phyloP scores from a whole-genome alignment of 2,797 vertebrate species.

The Eptatretus atami region DNA sequence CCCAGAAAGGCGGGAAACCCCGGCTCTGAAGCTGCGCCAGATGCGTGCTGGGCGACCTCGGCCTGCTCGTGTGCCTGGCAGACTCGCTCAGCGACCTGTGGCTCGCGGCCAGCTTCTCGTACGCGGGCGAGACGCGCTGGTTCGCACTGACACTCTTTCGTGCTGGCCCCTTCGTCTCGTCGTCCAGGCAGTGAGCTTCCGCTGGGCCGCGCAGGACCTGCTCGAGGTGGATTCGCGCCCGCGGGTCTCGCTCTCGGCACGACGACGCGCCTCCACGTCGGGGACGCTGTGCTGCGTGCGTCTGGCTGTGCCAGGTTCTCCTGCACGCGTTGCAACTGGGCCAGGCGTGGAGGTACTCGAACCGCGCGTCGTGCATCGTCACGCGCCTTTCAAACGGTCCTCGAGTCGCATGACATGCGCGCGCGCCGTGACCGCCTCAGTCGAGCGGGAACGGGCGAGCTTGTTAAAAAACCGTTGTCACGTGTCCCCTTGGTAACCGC shows the following conservation, averaged over 20 bases:
- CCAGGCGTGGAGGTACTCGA: conserved; percentile 62
- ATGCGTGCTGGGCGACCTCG: conserved; percentile 72
- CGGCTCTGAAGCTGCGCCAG: conserved; percentile 30
- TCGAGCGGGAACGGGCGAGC: too few species aligned
- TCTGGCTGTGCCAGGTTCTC: conserved; percentile 54
- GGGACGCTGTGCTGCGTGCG: conserved; percentile 28
- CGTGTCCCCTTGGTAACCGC: too few species aligned
- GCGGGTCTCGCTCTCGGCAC: conserved; percentile 12
- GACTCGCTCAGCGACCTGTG: conserved; percentile 89
- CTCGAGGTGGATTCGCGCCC: conserved; percentile 19
- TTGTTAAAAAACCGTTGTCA: too few species aligned
- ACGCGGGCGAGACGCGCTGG: conserved; percentile 38
- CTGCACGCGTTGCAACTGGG: conserved; percentile 63
- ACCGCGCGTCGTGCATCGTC: background rate
- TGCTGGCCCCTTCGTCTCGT: conserved; percentile 63
- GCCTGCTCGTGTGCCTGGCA: conserved; percentile 72
- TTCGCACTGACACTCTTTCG: conserved; percentile 72
- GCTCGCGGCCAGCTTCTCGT: conserved; percentile 62
- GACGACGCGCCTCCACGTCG: conserved; percentile 12
- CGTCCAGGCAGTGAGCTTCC: conserved; percentile 70
- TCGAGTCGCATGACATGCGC: too few species aligned
- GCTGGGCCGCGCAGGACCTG: conserved; percentile 59
- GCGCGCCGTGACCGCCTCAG: too few species aligned
- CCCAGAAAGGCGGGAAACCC: background rate
- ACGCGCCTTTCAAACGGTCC: too few species aligned